Conservation (phyloP, 2,888 invertebrate genomes). For the Camponotus fellah region DNA sequence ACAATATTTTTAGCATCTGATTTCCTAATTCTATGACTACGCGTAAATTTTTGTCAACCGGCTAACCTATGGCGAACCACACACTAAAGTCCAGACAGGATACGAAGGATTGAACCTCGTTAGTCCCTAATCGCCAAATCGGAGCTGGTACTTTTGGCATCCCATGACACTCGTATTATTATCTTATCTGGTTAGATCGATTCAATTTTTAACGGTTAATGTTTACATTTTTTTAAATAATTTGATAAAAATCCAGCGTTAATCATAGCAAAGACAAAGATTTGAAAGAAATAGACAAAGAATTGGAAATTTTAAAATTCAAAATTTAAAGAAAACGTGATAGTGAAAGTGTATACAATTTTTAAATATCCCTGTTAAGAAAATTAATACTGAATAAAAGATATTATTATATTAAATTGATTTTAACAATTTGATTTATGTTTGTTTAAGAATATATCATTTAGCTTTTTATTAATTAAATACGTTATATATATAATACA, state of each 20-base stretch:
- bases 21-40: constrained; percentile 28
- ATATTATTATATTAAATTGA: neutral
- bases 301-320: neutral
- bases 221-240: constrained; percentile 17
- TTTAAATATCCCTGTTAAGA: neutral
- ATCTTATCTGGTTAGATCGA: constrained; percentile 19
- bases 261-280: neutral
- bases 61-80: constrained; percentile 27
- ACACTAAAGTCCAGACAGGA: constrained; percentile 56
- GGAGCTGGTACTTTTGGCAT: constrained; percentile 56
- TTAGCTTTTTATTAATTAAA: neutral
- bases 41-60: constrained; percentile 34
- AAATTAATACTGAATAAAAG: neutral
- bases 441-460: neutral
- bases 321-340: neutral
- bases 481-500: neutral
- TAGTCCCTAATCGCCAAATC: constrained; percentile 60
- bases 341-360: neutral
- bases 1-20: neutral
- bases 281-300: neutral
- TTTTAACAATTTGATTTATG: neutral
- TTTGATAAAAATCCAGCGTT: neutral
- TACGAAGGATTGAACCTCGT: constrained; percentile 61
- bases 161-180: neutral
- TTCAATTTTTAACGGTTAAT: neutral